Evolutionary conservation across 2,888 invertebrate species (phyloP), one percentile per base, ranked within the genome.

Genomic region (Sceliomorpha sp.): DNA sequence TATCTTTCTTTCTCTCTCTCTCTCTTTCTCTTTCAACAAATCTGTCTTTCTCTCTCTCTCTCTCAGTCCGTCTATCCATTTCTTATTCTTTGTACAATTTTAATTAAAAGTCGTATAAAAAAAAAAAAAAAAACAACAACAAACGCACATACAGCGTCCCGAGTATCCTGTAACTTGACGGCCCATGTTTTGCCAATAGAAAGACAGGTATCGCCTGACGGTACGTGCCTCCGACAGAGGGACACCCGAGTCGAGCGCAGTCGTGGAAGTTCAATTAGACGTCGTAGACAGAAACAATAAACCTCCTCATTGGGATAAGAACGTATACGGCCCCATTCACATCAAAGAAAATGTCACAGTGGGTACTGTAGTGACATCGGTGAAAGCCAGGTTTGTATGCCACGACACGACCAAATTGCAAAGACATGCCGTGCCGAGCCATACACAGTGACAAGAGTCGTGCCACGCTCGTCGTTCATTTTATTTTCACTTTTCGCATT

Each of bases 331-430:
- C 92, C 97, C 97, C 92, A 96, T 96, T 92, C 95, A 95, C 94
- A 96, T 97, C 93, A 95, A 94, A 93, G 97, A 98, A 95, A 97
- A 97, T 95, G 96, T 97, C 93, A 96, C 96, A 94, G 96, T 97
- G 93, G 97, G 97, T 94, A 96, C 96, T 91, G 95, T 96, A 94
- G 96, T 97, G 93, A 96, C 96, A 92, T 95, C 96, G 92, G 95
- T 97, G 91, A 97, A 97, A 94, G 97, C 97, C 93, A 96, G 97
- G 97, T 95, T 95, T 94, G 95, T 95, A 95, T 94, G 81, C 82
- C 77, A 82, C 82, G 84, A 82, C 83, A 83, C 81, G 82, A 84
- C 81, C 82, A 82, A 76, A 83, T 76, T 24, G 75, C 80, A 82
- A n/a, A 84, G 83, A 84, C 86, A 82, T 81, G 80, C 81, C 84